Percentiles rank a stretch among this genome's conserved stretches.
Conservation (phyloP, 2,888 invertebrate genomes). For the Tromatobia lineatoria region DNA sequence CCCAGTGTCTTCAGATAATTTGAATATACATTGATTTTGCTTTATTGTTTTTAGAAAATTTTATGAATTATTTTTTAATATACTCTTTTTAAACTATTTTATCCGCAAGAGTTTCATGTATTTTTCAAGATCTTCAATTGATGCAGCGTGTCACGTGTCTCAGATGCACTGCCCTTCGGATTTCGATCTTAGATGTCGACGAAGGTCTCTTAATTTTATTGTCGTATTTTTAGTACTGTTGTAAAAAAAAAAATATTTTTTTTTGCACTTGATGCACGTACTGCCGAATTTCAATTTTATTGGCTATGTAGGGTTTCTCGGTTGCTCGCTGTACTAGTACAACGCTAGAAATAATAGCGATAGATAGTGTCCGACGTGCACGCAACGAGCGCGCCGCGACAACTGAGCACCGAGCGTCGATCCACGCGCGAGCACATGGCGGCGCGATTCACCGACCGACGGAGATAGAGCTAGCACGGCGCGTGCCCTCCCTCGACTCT, state of each 20-base stretch:
- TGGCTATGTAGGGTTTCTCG: neutral
- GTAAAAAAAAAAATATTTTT: neutral
- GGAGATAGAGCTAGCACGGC: slow-evolving; percentile 41
- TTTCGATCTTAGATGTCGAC: slow-evolving; percentile 34
- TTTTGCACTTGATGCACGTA: slow-evolving; percentile 27
- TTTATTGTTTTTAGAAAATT: slow-evolving; percentile 2
- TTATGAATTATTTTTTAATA: neutral
- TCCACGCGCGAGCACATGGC: slow-evolving; percentile 27
- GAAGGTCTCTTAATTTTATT: slow-evolving; percentile 18
- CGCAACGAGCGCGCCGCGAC: slow-evolving; percentile 82
- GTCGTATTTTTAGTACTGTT: slow-evolving; percentile 12
- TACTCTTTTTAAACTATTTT: neutral
- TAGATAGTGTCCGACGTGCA: slow-evolving; percentile 72
- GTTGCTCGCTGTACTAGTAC: neutral
- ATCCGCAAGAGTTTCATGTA: slow-evolving; percentile 28
- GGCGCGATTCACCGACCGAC: slow-evolving; percentile 59
- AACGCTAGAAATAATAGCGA: slow-evolving; percentile 18
- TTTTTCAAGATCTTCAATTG: slow-evolving; percentile 6
- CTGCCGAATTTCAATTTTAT: neutral
- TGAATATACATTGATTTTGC: neutral
- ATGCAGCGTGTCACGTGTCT: slow-evolving; percentile 17
- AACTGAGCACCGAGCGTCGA: slow-evolving; percentile 80
- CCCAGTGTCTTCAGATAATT: slow-evolving; percentile 10
- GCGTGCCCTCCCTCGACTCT: slow-evolving; percentile 44
- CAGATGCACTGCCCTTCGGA: slow-evolving; percentile 31